Evolutionary conservation across 1,140 invertebrate species (phyloP), one percentile per base, ranked within the genome.

Genomic region (Gryllus bimaculatus): DNA sequence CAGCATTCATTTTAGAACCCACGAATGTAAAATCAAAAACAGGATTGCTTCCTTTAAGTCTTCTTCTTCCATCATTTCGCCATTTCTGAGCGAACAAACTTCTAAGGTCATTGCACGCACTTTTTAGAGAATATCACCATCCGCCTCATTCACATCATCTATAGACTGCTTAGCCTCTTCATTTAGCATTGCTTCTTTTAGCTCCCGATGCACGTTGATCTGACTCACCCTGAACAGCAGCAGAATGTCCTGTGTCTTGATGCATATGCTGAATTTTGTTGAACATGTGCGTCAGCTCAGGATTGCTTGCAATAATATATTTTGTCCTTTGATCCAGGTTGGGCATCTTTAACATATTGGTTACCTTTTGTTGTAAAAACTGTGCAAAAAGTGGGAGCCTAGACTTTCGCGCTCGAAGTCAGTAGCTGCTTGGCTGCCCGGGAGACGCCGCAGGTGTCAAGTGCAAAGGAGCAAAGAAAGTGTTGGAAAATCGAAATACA

Each of bases 201-300:
- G 88, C 12, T 90, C 91, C 0, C 95, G 92, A 88, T 98, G 95
- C 83, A 94, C 94, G 85, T 95, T 97, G 77, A 95, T 91, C 84
- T 98, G 96, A 8, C 96, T 87, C 76, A 98, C 85, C 21, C 96
- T 87, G n/a, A 97, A 84, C 15, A 96, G 86, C 0, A 95, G 92
- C 79, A 98, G 87, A 83, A 97, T 93, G 83, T 94, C 90, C 84
- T 92, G 90, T 8, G 91, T 87, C 82, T 92, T 92, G 20, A 83
- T 47, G 10, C 75, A 79, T 79, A 75, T 88, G 88, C 81, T 90
- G 87, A 78, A 92, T 88, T 82, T 89, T 89, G 83, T 90, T 84
- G 81, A 91, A 89, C 87, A 92, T 87, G 80, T 87, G 87, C 20
- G 84, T 77, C 8, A 83, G 75, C 73, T 83, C 82, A 8, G 39